These are phyloP conservation scores for Zootermopsis nevadensis DNA, from an alignment of 2,888 invertebrate genomes.

Conservation along the genomic window DNA sequence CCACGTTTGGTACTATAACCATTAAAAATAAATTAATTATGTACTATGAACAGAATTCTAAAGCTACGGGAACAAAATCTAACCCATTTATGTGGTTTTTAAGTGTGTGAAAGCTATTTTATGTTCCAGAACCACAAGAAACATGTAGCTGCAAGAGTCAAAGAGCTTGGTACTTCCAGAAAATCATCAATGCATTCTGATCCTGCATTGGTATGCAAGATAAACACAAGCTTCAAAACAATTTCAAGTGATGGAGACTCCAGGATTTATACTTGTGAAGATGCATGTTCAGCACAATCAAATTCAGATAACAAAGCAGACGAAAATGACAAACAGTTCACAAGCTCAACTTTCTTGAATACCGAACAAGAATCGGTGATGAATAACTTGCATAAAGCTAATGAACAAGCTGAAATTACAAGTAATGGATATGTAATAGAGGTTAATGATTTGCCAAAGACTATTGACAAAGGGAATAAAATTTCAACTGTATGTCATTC, in stretches of 20 bases:
- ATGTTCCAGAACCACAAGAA: constrained; percentile 9
- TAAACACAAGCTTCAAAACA: background rate
- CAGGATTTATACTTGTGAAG: background rate
- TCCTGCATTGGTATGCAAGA: background rate
- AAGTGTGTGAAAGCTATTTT: background rate
- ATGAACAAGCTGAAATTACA: background rate
- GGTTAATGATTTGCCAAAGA: background rate
- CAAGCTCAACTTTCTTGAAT: too few relatives aligned
- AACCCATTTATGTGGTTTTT: too few relatives aligned
- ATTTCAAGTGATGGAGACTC: background rate
- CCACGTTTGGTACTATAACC: too few relatives aligned
- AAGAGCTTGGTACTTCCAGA: background rate
- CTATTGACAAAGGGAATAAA: background rate
- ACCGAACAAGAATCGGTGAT: background rate
- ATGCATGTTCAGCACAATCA: background rate
- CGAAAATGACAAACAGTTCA: background rate
- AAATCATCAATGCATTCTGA: background rate
- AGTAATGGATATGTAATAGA: background rate
- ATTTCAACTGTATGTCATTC: background rate
- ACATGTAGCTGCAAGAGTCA: background rate
- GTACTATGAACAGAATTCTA: too few relatives aligned
- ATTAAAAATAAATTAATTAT: too few relatives aligned
- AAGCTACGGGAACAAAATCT: too few relatives aligned
- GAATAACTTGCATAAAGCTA: background rate
- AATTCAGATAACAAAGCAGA: background rate